Conservation (phyloP, 2,113 vertebrate genomes). For the Thryonomys swinderianus region DNA sequence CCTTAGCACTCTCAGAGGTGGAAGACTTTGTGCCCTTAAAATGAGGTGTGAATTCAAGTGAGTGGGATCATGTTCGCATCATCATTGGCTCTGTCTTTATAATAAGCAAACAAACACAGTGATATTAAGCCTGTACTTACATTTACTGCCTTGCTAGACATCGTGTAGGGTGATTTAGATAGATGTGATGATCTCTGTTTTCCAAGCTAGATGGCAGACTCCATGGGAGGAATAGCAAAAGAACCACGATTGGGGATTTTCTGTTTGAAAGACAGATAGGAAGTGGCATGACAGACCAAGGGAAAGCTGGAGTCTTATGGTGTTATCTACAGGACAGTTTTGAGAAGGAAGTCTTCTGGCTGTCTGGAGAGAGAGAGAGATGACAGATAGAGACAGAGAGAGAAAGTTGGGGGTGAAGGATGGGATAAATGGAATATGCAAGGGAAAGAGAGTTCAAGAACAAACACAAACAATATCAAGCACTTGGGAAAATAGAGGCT, state of each 20-base stretch:
- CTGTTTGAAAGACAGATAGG: not conserved
- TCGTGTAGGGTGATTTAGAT: not conserved
- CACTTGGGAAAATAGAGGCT: not conserved
- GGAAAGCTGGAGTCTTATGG: not conserved
- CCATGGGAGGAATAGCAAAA: conserved; percentile 6
- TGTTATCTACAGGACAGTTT: not conserved
- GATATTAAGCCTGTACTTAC: not conserved
- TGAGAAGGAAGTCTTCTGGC: not conserved
- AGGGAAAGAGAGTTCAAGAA: not conserved
- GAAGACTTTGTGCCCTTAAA: conserved; percentile 34
- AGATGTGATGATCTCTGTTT: conserved; percentile 22
- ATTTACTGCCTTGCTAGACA: conserved; percentile 6
- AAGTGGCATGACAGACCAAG: not conserved
- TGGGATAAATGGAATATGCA: not conserved
- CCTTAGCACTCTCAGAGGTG: not conserved
- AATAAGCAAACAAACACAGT: not conserved
- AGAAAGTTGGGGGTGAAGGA: not conserved
- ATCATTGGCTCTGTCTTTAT: not conserved
- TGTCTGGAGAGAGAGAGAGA: not conserved
- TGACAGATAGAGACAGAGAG: no score
- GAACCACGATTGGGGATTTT: not conserved
- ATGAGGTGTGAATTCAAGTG: conserved; percentile 33
- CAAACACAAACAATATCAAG: not conserved
- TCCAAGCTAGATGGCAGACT: not conserved
- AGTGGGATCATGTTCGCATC: not conserved